Evolutionary conservation across 1,140 invertebrate genomes (phyloP).

Genomic region (Listronotus oregonensis): DNA sequence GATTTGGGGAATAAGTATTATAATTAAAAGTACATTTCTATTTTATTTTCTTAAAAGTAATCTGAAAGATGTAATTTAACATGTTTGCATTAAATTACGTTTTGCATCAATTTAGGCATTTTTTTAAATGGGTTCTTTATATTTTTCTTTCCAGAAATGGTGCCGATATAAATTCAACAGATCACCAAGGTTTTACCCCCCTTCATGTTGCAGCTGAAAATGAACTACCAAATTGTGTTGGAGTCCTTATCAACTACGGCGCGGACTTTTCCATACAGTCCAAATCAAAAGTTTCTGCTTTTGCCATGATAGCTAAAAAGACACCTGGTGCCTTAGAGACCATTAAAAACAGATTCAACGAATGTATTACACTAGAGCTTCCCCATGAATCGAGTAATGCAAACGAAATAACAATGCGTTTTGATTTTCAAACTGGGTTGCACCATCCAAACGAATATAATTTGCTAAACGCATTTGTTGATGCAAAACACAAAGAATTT

Average conservation of each 20-base stretch:
- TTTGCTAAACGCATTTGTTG: constrained; percentile 79
- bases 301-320: constrained; percentile 80
- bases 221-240: constrained; percentile 77
- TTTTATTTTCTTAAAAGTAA: no score
- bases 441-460: constrained; percentile 79
- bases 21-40: no score
- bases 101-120: no score
- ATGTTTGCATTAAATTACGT: no score
- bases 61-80: no score
- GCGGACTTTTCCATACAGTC: constrained; percentile 82
- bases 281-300: constrained; percentile 77
- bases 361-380: constrained; percentile 75
- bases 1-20: no score
- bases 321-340: constrained; percentile 78
- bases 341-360: constrained; percentile 74
- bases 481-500: constrained; percentile 81
- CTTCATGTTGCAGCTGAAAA: constrained; percentile 84
- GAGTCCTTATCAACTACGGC: constrained; percentile 78
- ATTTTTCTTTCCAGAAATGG: constrained; percentile 57
- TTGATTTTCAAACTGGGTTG: constrained; percentile 77
- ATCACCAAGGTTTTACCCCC: constrained; percentile 87
- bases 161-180: constrained; percentile 80
- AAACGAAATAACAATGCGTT: constrained; percentile 75
- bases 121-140: no score
- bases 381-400: constrained; percentile 66